Evolutionary conservation across 2,113 vertebrate species (phyloP).

Genomic region (Poecilia latipinna): DNA sequence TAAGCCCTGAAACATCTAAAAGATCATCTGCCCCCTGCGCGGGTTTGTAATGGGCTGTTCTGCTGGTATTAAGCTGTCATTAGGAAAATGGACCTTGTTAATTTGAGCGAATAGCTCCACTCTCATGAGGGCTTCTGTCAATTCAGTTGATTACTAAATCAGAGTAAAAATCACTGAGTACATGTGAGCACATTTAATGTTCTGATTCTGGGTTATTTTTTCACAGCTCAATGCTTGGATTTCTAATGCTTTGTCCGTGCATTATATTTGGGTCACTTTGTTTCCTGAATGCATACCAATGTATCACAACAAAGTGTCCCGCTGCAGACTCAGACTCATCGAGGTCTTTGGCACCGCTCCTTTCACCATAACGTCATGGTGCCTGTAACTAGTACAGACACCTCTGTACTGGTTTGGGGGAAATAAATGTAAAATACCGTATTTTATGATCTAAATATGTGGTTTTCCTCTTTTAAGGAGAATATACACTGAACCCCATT

Average conservation of each 20-base stretch:
- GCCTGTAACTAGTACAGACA: too few species aligned
- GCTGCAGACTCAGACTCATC: neutral
- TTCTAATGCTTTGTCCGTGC: neutral
- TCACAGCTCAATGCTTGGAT: neutral
- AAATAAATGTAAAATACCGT: too few species aligned
- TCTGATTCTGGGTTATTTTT: neutral
- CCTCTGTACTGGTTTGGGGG: too few species aligned
- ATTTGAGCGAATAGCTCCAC: slow-evolving; percentile 42
- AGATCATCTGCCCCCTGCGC: slow-evolving; percentile 47
- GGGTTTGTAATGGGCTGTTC: slow-evolving; percentile 41
- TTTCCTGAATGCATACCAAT: neutral
- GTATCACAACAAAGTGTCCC: neutral
- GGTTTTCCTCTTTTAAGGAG: too few species aligned
- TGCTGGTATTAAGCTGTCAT: slow-evolving; percentile 62
- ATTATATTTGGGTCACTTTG: neutral
- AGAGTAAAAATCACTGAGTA: neutral
- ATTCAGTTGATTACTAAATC: slow-evolving; percentile 32
- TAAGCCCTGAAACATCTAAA: slow-evolving; percentile 51
- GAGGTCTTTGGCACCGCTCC: neutral
- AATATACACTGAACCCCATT: too few species aligned
- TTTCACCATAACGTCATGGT: neutral
- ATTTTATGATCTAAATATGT: too few species aligned
- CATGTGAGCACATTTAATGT: neutral
- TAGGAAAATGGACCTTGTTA: slow-evolving; percentile 64
- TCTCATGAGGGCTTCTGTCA: slow-evolving; percentile 27